phyloP scores from a whole-genome alignment of 2,888 invertebrate genomes.

The Watsonalla binaria region DNA sequence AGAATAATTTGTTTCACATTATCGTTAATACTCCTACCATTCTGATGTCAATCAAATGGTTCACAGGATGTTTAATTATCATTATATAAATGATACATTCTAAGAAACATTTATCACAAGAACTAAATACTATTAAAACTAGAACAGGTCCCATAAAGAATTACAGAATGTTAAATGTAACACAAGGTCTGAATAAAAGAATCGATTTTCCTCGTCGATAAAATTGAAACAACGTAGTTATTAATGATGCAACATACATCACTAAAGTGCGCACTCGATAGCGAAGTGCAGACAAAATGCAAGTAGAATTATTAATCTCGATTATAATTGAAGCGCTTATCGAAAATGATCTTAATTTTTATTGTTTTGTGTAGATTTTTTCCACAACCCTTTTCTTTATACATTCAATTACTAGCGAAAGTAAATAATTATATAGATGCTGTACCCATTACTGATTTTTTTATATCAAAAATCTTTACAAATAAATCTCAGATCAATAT shows the following conservation, averaged over 20 bases:
- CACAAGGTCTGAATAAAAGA: conserved; percentile 13
- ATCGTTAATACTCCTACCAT: neutral
- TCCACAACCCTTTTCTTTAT: too few species aligned
- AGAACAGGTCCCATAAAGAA: conserved; percentile 17
- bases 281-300: neutral
- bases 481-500: too few species aligned
- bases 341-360: too few species aligned
- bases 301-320: neutral
- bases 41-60: neutral
- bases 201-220: conserved; percentile 19
- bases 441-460: too few species aligned
- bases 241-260: conserved; percentile 11
- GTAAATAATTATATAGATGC: too few species aligned
- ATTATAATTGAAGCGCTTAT: neutral
- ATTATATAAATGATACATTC: neutral
- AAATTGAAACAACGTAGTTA: conserved; percentile 11
- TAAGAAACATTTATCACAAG: neutral
- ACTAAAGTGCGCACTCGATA: conserved; percentile 9
- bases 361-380: too few species aligned
- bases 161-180: conserved; percentile 3
- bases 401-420: too few species aligned
- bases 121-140: conserved; percentile 15
- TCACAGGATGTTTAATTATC: neutral
- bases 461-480: too few species aligned
- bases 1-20: too few species aligned